These are phyloP conservation scores for Athetis lepigone DNA, from an alignment of 2,888 invertebrate species.

Conservation along the genomic window DNA sequence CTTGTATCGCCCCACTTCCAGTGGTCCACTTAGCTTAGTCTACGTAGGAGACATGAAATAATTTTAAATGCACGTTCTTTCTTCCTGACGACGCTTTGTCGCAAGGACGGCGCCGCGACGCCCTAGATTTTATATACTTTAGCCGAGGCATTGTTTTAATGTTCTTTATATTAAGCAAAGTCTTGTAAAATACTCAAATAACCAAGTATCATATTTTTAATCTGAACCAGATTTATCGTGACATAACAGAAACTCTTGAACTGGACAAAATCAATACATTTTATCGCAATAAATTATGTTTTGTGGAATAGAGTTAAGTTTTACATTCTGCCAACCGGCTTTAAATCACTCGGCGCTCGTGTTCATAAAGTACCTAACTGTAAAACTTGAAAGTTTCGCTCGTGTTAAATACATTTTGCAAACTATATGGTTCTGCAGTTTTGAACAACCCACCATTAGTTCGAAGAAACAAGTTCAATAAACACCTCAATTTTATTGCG, in stretches of 20 bases:
- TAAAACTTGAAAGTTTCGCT: constrained; percentile 16
- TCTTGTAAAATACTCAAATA: not conserved
- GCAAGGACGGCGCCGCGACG: constrained; percentile 40
- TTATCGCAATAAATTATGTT: not conserved
- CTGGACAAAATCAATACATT: no score
- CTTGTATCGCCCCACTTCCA: constrained; percentile 34
- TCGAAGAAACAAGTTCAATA: constrained; percentile 54
- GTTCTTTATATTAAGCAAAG: constrained; percentile 23
- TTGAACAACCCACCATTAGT: constrained; percentile 20
- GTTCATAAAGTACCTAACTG: constrained; percentile 11
- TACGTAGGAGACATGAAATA: constrained; percentile 17
- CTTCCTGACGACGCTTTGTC: constrained; percentile 29
- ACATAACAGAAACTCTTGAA: no score
- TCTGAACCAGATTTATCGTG: not conserved
- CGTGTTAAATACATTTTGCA: constrained; percentile 18
- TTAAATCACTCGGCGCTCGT: not conserved
- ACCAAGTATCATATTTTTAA: not conserved
- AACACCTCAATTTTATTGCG: constrained; percentile 52
- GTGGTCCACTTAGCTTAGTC: constrained; percentile 41
- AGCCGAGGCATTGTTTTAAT: constrained; percentile 36
- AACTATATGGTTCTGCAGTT: constrained; percentile 34
- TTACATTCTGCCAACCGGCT: not conserved
- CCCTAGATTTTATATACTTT: constrained; percentile 45
- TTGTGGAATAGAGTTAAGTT: not conserved
- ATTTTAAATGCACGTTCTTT: constrained; percentile 38